Base-by-base conservation (phyloP, 2,113 vertebrate species). In the Podiceps cristatus region DNA sequence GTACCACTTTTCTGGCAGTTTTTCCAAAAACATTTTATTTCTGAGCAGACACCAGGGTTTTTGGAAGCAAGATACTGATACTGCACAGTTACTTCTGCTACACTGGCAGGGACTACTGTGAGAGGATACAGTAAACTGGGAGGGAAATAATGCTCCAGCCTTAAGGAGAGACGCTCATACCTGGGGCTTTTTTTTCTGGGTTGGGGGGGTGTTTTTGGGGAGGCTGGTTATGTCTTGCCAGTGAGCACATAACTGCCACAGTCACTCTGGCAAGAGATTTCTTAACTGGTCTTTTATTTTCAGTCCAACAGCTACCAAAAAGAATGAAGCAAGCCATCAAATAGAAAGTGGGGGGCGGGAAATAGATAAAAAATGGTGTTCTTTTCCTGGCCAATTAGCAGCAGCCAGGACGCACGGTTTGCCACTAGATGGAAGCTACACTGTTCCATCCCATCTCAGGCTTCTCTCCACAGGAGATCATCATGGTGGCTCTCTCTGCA, bases 261-360 rank as follows among this genome's bases (percentile, higher is more conserved):
- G 62, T 9, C n/a, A 64, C 16, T 50, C 31, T 60, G 27, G 58
- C 40, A 68, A 72, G 29, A 73, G 35, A 60, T 47, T 64, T 59
- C 60, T 91, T 40, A 56, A 68, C 20, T 13, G 45, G 20, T 62
- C n/a, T 71, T 58, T 31, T 40, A 58, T 56, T 82, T 60, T 42
- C 33, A 78, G 66, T 71, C 29, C 33, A 85, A 60, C 8, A 56
- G 62, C 49, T n/a, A 82, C 23, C 15, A 90, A 69, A 81, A 80
- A 10, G 31, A 92, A 75, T 19, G 10, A 92, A 78, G 44, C 45
- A 84, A 76, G 55, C 1, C 35, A 82, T 27, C 8, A 78, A 88
- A 75, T 0, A 2, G 14, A 7, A 69, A 62, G 58, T 18, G 7
- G 2, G 10, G 0, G 5, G 4, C 2, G 4, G 2, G 6, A 5